These are phyloP conservation scores for Empidonax traillii DNA, from an alignment of 2,113 vertebrate genomes.

Conservation along the genomic window DNA sequence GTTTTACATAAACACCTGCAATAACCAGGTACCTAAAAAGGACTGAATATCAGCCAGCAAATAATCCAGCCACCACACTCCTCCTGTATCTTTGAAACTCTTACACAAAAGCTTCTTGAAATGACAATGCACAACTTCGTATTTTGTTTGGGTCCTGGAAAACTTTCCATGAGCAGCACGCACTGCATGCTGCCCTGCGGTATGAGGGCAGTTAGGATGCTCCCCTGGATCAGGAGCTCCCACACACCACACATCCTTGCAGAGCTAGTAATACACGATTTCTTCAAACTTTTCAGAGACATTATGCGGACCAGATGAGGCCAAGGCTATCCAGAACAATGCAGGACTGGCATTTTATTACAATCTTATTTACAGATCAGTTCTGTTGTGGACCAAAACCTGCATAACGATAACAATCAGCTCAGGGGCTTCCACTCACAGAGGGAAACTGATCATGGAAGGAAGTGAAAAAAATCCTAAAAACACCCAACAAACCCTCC, in stretches of 20 bases:
- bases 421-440: background rate
- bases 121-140: background rate
- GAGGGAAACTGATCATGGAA: background rate
- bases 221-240: background rate
- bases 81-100: background rate
- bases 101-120: background rate
- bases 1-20: background rate
- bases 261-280: fast-evolving
- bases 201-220: fast-evolving
- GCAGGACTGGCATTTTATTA: background rate
- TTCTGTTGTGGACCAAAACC: background rate
- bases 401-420: background rate
- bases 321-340: background rate
- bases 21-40: background rate
- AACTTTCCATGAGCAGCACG: background rate
- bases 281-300: background rate
- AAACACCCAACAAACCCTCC: background rate
- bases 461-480: background rate
- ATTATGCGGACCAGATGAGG: background rate
- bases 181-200: background rate
- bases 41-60: background rate
- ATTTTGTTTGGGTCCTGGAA: background rate
- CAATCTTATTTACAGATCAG: background rate
- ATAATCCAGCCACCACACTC: background rate
- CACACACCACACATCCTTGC: background rate